phyloP scores from a whole-genome alignment of 2,888 invertebrate genomes.

The Drosophila stalkeri region DNA sequence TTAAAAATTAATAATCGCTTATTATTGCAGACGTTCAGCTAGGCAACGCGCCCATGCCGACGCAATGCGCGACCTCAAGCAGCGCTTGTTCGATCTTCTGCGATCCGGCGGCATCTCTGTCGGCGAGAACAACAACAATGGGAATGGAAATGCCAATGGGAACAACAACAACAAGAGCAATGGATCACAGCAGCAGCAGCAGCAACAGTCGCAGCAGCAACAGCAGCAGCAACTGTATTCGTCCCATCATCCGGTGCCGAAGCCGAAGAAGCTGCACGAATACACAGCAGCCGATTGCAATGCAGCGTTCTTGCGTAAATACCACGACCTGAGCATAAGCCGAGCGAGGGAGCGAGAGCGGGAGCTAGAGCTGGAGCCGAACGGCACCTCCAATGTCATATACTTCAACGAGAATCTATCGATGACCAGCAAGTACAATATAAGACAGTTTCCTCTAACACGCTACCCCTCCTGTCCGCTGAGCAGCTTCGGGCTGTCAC shows the following conservation, averaged over 20 bases:
- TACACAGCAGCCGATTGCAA: slow-evolving; percentile 83
- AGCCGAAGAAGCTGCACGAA: slow-evolving; percentile 83
- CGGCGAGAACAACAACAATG: slow-evolving; percentile 57
- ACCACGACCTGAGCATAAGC: slow-evolving; percentile 78
- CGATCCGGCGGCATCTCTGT: slow-evolving; percentile 77
- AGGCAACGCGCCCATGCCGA: slow-evolving; percentile 31
- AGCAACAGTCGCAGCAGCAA: slow-evolving; percentile 33
- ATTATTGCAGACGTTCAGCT: slow-evolving; percentile 36
- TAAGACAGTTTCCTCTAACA: slow-evolving; percentile 74
- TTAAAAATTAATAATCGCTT: neutral
- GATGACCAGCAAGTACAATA: slow-evolving; percentile 84
- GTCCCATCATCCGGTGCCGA: slow-evolving; percentile 55
- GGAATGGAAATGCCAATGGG: slow-evolving; percentile 10
- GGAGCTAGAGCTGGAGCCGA: slow-evolving; percentile 20
- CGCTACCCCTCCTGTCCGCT: slow-evolving; percentile 77
- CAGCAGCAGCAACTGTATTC: slow-evolving; percentile 35
- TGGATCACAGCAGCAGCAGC: slow-evolving; percentile 19
- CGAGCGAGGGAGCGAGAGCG: slow-evolving; percentile 29
- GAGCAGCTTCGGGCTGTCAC: slow-evolving; percentile 62
- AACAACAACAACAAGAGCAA: slow-evolving; percentile 18
- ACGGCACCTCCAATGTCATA: slow-evolving; percentile 75
- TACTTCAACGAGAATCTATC: slow-evolving; percentile 85
- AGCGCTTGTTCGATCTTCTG: slow-evolving; percentile 83
- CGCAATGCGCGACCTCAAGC: slow-evolving; percentile 84
- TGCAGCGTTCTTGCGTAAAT: slow-evolving; percentile 83